Evolutionary conservation across 2,113 vertebrate species (phyloP), one percentile per base, ranked within the genome.

Genomic region (Ellobius talpinus): DNA sequence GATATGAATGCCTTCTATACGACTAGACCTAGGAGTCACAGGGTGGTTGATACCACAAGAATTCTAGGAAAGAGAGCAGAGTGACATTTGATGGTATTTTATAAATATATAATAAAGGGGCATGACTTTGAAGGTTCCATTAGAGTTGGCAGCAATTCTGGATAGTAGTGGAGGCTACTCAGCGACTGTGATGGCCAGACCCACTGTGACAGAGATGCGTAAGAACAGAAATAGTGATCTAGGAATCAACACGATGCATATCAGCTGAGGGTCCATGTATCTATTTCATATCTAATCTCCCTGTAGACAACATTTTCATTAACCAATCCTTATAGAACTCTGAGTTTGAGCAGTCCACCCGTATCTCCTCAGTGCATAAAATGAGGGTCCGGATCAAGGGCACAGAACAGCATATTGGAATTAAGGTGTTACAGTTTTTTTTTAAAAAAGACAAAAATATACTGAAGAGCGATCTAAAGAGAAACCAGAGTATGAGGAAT

Each of bases 401-500:
- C 76, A 12, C 29, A 61, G 39, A 11, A 16, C 10, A 19, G 6
- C 7, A 16, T 0, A 8, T 26, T 23, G 55, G n/a, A 36, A 17
- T 1, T 6, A 76, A 61, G 63, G 45, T 70, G 13, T 14, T 42
- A 23, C 2, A 5, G 33, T 12, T n/a, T 58, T 55, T 52, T 66
- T 66, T 33, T 9, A 39, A 33, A 7, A 14, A 42, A 33, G 16
- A 50, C 7, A 76, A 76, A 45, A 26, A 26, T 29, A 47, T 33
- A 33, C 31, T 50, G 17, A 24, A 39, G 24, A 16, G 36, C 33
- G 24, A 39, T 10, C 33, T 29, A 14, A 72, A 55, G 86, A n/a
- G 86, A 88, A 72, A 72, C 21, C 66, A 52, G 63, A 88, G 47
- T 10, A n/a, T 88, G 86, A 72, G 66, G 47, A 36, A 74, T 61